Conservation (phyloP, 2,113 vertebrate species). For the Alouatta palliata region DNA sequence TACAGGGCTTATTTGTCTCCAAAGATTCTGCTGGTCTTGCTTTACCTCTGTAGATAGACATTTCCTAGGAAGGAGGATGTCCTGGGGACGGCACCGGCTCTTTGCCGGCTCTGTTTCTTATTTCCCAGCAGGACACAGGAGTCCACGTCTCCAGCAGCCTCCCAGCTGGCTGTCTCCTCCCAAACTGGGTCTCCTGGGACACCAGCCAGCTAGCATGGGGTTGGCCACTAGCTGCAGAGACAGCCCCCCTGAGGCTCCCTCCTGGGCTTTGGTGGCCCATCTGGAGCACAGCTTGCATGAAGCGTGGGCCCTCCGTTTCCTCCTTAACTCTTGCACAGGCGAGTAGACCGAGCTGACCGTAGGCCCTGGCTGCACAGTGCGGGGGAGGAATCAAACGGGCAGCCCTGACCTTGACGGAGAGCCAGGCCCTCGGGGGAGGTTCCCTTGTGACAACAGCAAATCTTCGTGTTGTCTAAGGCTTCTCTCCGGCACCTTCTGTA, state of each 20-base stretch:
- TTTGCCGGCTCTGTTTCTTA: background rate
- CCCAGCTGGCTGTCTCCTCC: background rate
- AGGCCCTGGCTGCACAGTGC: rapidly evolving
- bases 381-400: background rate
- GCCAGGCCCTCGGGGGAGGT: background rate
- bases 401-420: background rate
- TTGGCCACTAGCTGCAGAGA: no score
- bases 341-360: background rate
- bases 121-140: background rate
- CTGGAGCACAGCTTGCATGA: background rate
- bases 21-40: background rate
- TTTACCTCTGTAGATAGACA: background rate
- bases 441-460: background rate
- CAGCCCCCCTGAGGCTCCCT: background rate
- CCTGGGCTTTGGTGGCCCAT: background rate
- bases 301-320: background rate
- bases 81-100: rapidly evolving
- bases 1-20: background rate
- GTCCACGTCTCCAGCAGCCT: background rate
- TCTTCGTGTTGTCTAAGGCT: background rate
- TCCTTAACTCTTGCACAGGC: background rate
- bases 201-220: background rate
- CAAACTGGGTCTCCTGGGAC: background rate
- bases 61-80: no score
- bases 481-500: background rate